Percentiles rank a stretch among this genome's conserved stretches.
Evolutionary conservation across 2,888 invertebrate genomes (phyloP).

Genomic region (Limnephilus marmoratus): DNA sequence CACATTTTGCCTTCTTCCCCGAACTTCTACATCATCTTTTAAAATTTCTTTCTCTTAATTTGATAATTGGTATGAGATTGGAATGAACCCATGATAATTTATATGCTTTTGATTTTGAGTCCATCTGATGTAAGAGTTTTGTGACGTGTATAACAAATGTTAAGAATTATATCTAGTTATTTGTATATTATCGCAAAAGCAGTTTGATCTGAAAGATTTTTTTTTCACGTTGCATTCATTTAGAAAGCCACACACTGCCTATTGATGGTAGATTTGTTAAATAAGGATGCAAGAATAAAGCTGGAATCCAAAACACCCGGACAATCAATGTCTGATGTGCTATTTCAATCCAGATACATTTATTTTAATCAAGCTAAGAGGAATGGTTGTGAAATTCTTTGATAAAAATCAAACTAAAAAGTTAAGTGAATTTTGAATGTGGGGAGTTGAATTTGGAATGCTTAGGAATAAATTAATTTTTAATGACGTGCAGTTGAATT

Average conservation of each 20-base stretch:
- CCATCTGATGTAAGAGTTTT: neutral
- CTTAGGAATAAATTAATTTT: neutral
- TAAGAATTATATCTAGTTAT: neutral
- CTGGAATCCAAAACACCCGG: constrained; percentile 48
- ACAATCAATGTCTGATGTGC: constrained; percentile 22
- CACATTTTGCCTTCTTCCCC: neutral
- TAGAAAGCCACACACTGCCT: constrained; percentile 41
- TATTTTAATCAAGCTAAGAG: neutral
- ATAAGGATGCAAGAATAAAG: constrained; percentile 38
- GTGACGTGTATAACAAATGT: neutral
- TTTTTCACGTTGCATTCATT: constrained; percentile 25
- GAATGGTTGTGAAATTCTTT: neutral
- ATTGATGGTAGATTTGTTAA: constrained; percentile 28
- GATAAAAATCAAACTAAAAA: too few relatives aligned
- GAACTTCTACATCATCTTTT: neutral
- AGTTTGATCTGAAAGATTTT: neutral
- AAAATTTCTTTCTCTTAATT: neutral
- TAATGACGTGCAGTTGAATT: neutral
- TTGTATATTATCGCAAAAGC: neutral
- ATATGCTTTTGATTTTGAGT: neutral
- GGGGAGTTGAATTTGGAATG: neutral
- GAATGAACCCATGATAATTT: neutral
- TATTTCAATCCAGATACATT: constrained; percentile 49
- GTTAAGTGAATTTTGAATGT: neutral
- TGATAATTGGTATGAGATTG: neutral